Evolutionary conservation across 2,113 vertebrate genomes (phyloP).

Genomic region (Orientallactaga bullata): DNA sequence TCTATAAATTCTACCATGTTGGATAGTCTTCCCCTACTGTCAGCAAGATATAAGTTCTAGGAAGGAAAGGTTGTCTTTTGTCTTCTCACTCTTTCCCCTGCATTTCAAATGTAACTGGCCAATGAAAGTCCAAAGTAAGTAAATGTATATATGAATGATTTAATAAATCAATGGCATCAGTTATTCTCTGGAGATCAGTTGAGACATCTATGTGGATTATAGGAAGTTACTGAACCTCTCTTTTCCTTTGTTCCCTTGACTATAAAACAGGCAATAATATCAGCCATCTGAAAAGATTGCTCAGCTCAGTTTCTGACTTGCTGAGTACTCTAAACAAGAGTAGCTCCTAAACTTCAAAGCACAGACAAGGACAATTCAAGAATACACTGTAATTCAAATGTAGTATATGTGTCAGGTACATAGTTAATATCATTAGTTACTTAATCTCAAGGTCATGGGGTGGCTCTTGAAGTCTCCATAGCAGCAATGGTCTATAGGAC

Average conservation of each 20-base stretch:
- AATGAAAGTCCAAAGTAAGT: too few species aligned
- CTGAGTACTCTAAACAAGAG: neutral
- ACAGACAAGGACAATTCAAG: neutral
- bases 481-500: neutral
- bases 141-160: too few species aligned
- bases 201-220: neutral
- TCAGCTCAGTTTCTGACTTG: neutral
- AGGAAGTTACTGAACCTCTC: neutral
- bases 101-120: neutral
- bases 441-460: neutral
- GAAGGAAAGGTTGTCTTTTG: neutral
- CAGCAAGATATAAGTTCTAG: neutral
- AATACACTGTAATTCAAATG: neutral
- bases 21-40: neutral
- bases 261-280: neutral
- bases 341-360: neutral
- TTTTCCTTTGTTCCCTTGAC: too few species aligned
- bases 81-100: neutral
- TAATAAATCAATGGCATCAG: neutral
- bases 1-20: neutral
- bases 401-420: neutral
- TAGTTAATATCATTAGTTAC: neutral
- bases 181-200: neutral
- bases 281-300: neutral
- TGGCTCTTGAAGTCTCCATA: neutral